phyloP scores from a whole-genome alignment of 2,888 invertebrate species.

The Pterostichus niger region DNA sequence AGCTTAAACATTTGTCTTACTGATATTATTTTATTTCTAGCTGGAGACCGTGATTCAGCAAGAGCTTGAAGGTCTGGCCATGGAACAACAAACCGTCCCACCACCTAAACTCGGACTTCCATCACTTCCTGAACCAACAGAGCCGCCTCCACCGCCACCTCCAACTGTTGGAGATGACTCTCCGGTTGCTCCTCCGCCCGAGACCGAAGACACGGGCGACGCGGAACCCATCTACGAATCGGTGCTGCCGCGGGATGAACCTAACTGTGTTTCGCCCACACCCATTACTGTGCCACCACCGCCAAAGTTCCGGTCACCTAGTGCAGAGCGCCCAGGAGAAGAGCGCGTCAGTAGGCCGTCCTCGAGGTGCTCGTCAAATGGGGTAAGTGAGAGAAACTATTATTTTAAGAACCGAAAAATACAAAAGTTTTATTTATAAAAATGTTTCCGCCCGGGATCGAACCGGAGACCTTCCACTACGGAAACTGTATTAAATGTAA shows the following conservation, averaged over 20 bases:
- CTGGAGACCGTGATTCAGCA: constrained; percentile 83
- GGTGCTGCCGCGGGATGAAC: constrained; percentile 85
- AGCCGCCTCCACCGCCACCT: constrained; percentile 86
- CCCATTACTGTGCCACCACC: constrained; percentile 78
- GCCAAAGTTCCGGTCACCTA: constrained; percentile 75
- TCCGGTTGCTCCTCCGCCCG: constrained; percentile 71
- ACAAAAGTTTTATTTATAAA: constrained; percentile 4
- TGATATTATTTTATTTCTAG: constrained; percentile 71
- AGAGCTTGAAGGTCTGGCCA: constrained; percentile 79
- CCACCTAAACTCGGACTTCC: constrained; percentile 80
- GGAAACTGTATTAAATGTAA: constrained; percentile 41
- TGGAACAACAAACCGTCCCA: constrained; percentile 75
- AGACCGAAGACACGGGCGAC: constrained; percentile 69
- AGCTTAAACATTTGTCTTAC: no score
- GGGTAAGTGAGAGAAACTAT: constrained; percentile 71
- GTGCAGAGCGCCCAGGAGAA: constrained; percentile 72
- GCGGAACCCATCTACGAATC: constrained; percentile 91
- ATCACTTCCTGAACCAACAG: constrained; percentile 88
- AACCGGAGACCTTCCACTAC: constrained; percentile 90
- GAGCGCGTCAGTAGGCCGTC: constrained; percentile 78
- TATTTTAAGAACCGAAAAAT: constrained; percentile 34
- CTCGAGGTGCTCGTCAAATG: constrained; percentile 78
- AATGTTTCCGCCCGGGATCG: constrained; percentile 92
- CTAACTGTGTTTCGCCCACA: constrained; percentile 76
- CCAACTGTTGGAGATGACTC: constrained; percentile 78